A percentile compares a stretch with the other conserved stretches of the same genome.
phyloP scores from a whole-genome alignment of 64 coral and sea anemone species.

The Catalaphyllia jardinei region DNA sequence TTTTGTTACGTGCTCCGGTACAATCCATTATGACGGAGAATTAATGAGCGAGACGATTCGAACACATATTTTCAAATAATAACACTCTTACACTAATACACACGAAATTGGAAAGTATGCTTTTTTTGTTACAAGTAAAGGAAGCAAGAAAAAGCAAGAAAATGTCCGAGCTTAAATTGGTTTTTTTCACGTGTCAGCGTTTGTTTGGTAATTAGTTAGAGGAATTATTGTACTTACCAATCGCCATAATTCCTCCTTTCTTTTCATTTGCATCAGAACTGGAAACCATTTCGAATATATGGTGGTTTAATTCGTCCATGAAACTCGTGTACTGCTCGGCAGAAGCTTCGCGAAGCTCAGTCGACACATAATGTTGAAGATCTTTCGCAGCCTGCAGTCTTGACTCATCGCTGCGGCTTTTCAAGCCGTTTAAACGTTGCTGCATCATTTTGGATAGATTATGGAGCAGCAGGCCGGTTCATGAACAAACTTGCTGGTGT shows the following conservation, averaged over 20 bases:
- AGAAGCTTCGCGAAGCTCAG: constrained; percentile 95
- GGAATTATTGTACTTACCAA: constrained; percentile 54
- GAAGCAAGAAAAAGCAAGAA: too few species aligned
- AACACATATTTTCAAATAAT: too few species aligned
- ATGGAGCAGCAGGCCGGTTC: not conserved
- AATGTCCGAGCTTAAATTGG: too few species aligned
- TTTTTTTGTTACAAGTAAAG: too few species aligned
- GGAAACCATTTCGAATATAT: constrained; percentile 99
- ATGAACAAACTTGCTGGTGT: not conserved
- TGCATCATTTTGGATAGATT: constrained; percentile 37
- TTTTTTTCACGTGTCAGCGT: not conserved
- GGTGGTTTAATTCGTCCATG: constrained; percentile 98
- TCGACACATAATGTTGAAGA: constrained; percentile 96
- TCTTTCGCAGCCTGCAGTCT: constrained; percentile 86
- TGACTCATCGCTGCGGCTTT: constrained; percentile 86
- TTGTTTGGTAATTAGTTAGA: not conserved
- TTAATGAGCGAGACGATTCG: too few species aligned
- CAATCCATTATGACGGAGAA: too few species aligned
- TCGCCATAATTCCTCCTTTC: constrained; percentile 98
- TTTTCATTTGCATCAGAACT: constrained; percentile 98
- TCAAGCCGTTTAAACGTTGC: constrained; percentile 83
- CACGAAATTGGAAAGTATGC: too few species aligned
- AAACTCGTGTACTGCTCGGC: constrained; percentile 80
- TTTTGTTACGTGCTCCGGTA: too few species aligned
- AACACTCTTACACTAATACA: too few species aligned